Evolutionary conservation across 2,888 invertebrate genomes (phyloP), one percentile per base, ranked within the genome.

Genomic region (Iphiclides podalirius): DNA sequence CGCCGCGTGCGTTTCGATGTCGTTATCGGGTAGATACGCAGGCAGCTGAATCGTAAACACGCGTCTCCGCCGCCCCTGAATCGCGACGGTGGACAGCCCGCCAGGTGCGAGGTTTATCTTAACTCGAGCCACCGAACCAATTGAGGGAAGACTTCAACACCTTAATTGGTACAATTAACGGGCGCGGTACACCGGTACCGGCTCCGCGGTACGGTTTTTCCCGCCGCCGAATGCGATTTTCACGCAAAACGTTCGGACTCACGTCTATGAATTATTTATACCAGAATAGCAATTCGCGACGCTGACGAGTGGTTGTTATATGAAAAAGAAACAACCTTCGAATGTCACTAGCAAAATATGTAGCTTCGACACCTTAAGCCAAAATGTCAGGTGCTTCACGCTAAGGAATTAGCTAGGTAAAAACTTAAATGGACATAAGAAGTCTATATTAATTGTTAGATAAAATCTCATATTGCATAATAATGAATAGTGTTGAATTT

Each of bases 71-170:
- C n/a, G 67, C 67, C 68, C 67, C 70, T 69, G 70, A 72, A 73
- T 72, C 75, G 79, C 77, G 83, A 86, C 85, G 79, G 80, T 78
- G 77, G 72, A 61, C 61, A 71, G n/a, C n/a, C n/a, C 66, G 68
- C 75, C 84, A 87, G 86, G 87, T 88, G 88, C 80, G 80, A 87
- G 83, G 76, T 83, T 88, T 85, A 88, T 86, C 87, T 87, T 84
- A 83, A 86, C 85, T 80, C 80, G 78, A 76, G 82, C 84, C 79
- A 79, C 82, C 74, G 78, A 75, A 69, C 66, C 70, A 73, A 77
- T 74, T 73, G 70, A 66, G 60, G 71, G 70, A 72, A 54, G 52
- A 72, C 67, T 66, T 67, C 65, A 45, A 57, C 67, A 70, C 72
- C 34, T 50, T 50, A 50, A 50, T 50, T 44, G 49, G 31, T 39